A percentile compares a stretch with the other conserved stretches of the same genome.
Conservation (phyloP, 2,888 invertebrate genomes). For the Thecocarcelia acutangulata region DNA sequence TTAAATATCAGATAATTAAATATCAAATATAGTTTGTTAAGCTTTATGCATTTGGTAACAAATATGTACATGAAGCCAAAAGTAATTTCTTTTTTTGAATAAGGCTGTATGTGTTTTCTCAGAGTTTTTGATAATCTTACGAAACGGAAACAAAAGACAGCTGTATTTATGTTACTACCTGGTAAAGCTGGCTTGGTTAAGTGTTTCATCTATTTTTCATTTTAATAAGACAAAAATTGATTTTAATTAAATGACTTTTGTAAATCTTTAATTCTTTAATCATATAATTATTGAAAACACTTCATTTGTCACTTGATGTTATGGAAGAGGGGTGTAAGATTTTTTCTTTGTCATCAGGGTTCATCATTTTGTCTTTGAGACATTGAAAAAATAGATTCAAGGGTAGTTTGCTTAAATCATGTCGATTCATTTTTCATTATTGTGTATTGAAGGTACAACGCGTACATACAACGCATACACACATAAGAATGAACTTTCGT, state of each 20-base stretch:
- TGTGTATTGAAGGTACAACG: neutral
- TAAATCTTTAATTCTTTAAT: slow-evolving; percentile 29
- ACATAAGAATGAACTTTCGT: slow-evolving; percentile 4
- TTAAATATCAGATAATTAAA: too few relatives aligned
- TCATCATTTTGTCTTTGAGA: slow-evolving; percentile 28
- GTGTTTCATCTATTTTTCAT: too few relatives aligned
- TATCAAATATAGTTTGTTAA: too few relatives aligned
- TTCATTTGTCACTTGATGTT: slow-evolving; percentile 16
- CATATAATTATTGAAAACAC: slow-evolving; percentile 44
- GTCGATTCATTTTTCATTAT: slow-evolving; percentile 1
- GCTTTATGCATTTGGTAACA: too few relatives aligned
- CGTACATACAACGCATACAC: slow-evolving; percentile 12
- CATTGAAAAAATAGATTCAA: slow-evolving; percentile 35
- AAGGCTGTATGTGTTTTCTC: too few relatives aligned
- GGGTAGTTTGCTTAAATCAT: slow-evolving; percentile 54
- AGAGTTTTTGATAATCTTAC: too few relatives aligned
- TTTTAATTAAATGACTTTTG: slow-evolving; percentile 52
- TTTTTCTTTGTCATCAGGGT: slow-evolving; percentile 44
- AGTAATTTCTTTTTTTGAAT: too few relatives aligned
- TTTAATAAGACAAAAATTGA: too few relatives aligned
- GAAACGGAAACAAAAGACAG: too few relatives aligned
- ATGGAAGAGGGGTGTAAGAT: slow-evolving; percentile 4
- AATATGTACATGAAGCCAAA: too few relatives aligned
- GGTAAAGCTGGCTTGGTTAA: too few relatives aligned
- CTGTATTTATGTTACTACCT: too few relatives aligned